Conservation (phyloP, 2,888 invertebrate genomes). For the Hydropsyche betteni region DNA sequence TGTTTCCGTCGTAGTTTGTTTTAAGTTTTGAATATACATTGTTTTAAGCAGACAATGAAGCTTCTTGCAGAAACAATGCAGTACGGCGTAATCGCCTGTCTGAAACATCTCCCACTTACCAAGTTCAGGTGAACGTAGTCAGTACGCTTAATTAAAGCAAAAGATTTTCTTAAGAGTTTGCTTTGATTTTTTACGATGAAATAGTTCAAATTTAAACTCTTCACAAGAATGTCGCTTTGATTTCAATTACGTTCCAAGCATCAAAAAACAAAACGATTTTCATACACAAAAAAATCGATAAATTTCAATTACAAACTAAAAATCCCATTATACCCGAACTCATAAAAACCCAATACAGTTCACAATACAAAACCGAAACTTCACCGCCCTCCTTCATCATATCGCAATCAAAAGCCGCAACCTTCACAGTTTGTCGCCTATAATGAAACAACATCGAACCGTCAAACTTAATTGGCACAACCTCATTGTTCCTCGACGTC, state of each 20-base stretch:
- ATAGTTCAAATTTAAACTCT: too few species aligned
- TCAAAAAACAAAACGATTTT: too few species aligned
- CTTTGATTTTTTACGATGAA: too few species aligned
- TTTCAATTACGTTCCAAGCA: too few species aligned
- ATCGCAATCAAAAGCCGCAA: too few species aligned
- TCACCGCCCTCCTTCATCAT: too few species aligned
- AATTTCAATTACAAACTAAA: too few species aligned
- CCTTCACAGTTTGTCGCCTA: not conserved
- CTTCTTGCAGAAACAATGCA: constrained; percentile 10
- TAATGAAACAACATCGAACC: constrained; percentile 23
- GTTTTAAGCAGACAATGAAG: constrained; percentile 19
- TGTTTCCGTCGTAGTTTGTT: constrained; percentile 1
- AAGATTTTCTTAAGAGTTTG: constrained; percentile 10
- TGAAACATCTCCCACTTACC: constrained; percentile 16
- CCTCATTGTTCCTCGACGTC: constrained; percentile 3
- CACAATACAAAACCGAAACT: too few species aligned
- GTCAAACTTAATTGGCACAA: constrained; percentile 29
- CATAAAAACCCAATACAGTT: too few species aligned
- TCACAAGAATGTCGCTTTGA: too few species aligned
- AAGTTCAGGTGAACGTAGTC: constrained; percentile 13
- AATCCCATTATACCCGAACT: too few species aligned
- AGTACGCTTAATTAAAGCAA: not conserved
- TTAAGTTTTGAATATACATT: constrained; percentile 14
- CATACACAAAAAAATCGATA: too few species aligned
- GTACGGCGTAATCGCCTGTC: constrained; percentile 16